Conservation (phyloP, 1,140 invertebrate genomes). For the Lerema accius region DNA sequence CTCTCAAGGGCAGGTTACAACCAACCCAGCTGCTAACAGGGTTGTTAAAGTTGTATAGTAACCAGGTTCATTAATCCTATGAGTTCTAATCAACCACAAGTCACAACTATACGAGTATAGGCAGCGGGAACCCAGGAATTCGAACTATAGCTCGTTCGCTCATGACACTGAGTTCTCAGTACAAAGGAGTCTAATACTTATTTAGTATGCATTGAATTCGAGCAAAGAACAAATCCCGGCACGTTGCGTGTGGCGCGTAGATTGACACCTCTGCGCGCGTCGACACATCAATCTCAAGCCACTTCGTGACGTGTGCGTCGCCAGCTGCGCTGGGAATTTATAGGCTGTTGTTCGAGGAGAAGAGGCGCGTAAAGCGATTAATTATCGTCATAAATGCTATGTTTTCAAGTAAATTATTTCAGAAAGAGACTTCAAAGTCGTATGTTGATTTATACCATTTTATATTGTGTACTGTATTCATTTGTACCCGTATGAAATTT, state of each 20-base stretch:
- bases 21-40: no score
- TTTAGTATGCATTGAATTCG: background rate
- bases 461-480: no score
- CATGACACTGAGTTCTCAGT: background rate
- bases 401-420: background rate
- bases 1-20: no score
- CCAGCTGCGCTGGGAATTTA: slow-evolving; percentile 21
- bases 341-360: background rate
- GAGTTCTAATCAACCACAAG: no score
- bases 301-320: slow-evolving; percentile 18
- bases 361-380: background rate
- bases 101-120: no score
- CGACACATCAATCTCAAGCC: slow-evolving; percentile 18
- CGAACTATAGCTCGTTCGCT: no score
- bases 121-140: no score
- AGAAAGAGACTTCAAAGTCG: background rate
- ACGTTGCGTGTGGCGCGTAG: slow-evolving; percentile 14
- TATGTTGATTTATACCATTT: no score
- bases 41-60: no score
- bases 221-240: slow-evolving; percentile 3
- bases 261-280: slow-evolving; percentile 20
- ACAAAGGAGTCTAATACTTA: background rate
- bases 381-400: background rate
- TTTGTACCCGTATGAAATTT: no score
- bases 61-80: no score